These are phyloP conservation scores for Hirtodrosophila cameraria DNA, from an alignment of 2,888 invertebrate species.

Conservation along the genomic window DNA sequence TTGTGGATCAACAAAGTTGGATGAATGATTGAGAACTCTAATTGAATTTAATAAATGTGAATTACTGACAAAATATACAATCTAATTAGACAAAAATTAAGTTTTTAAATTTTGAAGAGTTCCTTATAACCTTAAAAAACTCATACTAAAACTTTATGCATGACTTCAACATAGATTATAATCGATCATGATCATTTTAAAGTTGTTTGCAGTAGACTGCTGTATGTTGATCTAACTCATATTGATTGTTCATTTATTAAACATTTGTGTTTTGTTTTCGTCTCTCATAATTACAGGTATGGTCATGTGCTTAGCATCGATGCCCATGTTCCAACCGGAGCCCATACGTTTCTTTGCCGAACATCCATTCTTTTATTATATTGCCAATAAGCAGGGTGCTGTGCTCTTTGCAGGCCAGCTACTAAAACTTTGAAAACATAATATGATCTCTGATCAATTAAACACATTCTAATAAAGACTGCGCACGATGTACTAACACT, in stretches of 20 bases:
- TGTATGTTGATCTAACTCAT: background rate
- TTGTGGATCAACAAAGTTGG: too few relatives aligned
- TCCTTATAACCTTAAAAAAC: too few relatives aligned
- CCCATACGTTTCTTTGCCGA: constrained; percentile 55
- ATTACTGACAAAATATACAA: too few relatives aligned
- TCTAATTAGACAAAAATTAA: too few relatives aligned
- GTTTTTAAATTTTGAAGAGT: too few relatives aligned
- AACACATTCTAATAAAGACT: constrained; percentile 29
- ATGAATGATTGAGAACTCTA: too few relatives aligned
- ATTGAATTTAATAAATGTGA: too few relatives aligned
- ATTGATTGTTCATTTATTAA: constrained; percentile 9
- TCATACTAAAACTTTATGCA: too few relatives aligned
- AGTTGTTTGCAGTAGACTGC: background rate
- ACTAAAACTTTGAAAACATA: constrained; percentile 10
- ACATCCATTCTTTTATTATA: constrained; percentile 61
- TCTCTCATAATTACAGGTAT: constrained; percentile 38
- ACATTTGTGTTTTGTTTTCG: constrained; percentile 28
- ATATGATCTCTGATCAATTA: constrained; percentile 4
- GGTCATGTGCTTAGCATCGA: constrained; percentile 31
- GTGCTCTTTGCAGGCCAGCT: constrained; percentile 57
- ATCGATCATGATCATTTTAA: background rate
- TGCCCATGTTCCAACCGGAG: constrained; percentile 38
- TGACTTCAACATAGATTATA: too few relatives aligned
- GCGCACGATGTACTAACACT: constrained; percentile 11
- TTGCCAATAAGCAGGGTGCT: constrained; percentile 32